phyloP scores from a whole-genome alignment of 1,140 invertebrate genomes.

The Telenomus remus region DNA sequence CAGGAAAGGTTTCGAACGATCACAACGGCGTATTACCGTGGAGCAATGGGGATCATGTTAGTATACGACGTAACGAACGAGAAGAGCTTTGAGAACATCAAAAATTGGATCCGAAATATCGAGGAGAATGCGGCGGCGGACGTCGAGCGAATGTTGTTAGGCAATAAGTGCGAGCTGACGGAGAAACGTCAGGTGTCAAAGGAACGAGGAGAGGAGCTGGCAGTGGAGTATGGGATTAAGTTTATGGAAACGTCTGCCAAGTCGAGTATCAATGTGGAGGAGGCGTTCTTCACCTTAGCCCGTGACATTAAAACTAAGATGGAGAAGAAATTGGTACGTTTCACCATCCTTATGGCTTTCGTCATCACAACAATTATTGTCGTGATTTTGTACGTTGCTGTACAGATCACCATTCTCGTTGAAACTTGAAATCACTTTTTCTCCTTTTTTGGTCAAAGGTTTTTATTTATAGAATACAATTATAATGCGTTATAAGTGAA shows the following conservation, averaged over 20 bases:
- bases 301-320: slow-evolving; percentile 96
- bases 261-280: slow-evolving; percentile 92
- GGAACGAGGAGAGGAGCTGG: slow-evolving; percentile 82
- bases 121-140: slow-evolving; percentile 96
- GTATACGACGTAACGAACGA: slow-evolving; percentile 99
- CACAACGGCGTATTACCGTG: slow-evolving; percentile 98
- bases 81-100: slow-evolving; percentile 99
- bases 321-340: slow-evolving; percentile 94
- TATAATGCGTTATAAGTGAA: no score
- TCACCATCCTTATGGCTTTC: slow-evolving; percentile 6
- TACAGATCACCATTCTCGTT: slow-evolving; percentile 16
- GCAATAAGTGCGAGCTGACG: slow-evolving; percentile 95
- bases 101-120: slow-evolving; percentile 99
- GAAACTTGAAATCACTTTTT: slow-evolving; percentile 3
- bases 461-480: no score
- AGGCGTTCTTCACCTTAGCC: slow-evolving; percentile 94
- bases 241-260: slow-evolving; percentile 96
- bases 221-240: slow-evolving; percentile 93
- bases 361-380: slow-evolving; percentile 8
- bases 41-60: slow-evolving; percentile 99
- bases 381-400: slow-evolving; percentile 25
- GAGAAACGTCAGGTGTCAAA: slow-evolving; percentile 91
- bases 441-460: background rate
- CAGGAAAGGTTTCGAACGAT: slow-evolving; percentile 98
- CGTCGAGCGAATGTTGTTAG: slow-evolving; percentile 96